Conservation (phyloP, 2,797 vertebrate species). For the Neosalanx taihuensis region DNA sequence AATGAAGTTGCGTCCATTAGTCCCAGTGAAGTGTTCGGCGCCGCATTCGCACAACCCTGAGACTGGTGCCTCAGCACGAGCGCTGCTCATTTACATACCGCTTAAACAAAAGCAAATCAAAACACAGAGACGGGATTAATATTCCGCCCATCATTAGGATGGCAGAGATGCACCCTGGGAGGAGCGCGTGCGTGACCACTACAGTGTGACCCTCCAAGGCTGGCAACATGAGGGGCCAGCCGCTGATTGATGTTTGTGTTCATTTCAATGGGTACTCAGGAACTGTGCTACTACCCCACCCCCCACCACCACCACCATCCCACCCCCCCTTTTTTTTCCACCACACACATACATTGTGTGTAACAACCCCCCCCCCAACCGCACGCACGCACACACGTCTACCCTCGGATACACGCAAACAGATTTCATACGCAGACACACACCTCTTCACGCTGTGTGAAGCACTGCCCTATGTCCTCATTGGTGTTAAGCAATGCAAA, state of each 20-base stretch:
- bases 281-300: constrained; percentile 40
- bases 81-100: constrained; percentile 64
- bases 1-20: constrained; percentile 74
- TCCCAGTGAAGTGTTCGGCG: constrained; percentile 67
- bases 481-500: constrained; percentile 60
- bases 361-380: constrained; percentile 33
- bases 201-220: constrained; percentile 59
- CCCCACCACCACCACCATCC: constrained; percentile 32
- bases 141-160: constrained; percentile 61
- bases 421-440: constrained; percentile 3
- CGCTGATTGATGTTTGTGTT: constrained; percentile 67
- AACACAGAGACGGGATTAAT: constrained; percentile 58
- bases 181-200: constrained; percentile 56
- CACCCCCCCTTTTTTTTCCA: constrained; percentile 34
- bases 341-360: constrained; percentile 24
- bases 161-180: constrained; percentile 57
- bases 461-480: constrained; percentile 29
- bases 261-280: constrained; percentile 69
- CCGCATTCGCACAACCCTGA: constrained; percentile 63
- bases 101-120: constrained; percentile 44
- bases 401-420: not conserved
- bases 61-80: constrained; percentile 40
- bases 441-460: constrained; percentile 34
- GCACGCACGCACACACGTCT: not conserved
- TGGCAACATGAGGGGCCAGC: constrained; percentile 53